Evolutionary conservation across 2,113 vertebrate genomes (phyloP).

Genomic region (Scortum barcoo): DNA sequence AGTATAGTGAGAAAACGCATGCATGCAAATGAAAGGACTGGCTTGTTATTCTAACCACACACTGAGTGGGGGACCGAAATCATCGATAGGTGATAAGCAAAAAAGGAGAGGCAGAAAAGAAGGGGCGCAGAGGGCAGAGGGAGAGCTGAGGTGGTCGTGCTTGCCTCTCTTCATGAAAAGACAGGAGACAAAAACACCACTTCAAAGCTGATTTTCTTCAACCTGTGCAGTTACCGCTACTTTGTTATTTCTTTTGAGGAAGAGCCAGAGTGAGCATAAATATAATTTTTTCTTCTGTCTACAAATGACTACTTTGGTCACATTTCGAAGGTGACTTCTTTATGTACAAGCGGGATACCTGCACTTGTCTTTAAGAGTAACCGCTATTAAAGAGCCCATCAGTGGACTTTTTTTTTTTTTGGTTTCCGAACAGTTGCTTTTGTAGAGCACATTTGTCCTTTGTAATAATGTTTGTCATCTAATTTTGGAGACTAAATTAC

Average conservation of each 20-base stretch:
- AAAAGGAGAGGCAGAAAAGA: neutral
- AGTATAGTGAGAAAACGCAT: neutral
- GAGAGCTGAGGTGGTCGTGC: conserved; percentile 5
- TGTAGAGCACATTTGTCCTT: conserved; percentile 28
- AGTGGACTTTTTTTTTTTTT: neutral
- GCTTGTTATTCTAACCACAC: conserved; percentile 33
- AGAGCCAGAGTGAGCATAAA: conserved; percentile 15
- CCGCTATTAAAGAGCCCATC: conserved; percentile 16
- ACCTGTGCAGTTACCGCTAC: conserved; percentile 37
- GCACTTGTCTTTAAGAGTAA: conserved; percentile 30
- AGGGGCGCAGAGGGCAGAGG: neutral
- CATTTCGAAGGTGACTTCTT: conserved; percentile 40
- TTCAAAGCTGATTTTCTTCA: conserved; percentile 64
- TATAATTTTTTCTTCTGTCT: conserved; percentile 54
- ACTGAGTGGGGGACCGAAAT: conserved; percentile 25
- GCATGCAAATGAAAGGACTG: conserved; percentile 8
- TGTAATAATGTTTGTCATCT: conserved; percentile 55
- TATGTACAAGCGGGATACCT: conserved; percentile 15
- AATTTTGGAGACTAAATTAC: conserved; percentile 41
- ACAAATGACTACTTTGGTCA: conserved; percentile 62
- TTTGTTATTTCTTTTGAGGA: conserved; percentile 69
- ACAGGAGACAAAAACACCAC: conserved; percentile 35
- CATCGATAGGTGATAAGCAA: conserved; percentile 27
- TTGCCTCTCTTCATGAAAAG: conserved; percentile 34
- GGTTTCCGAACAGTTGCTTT: conserved; percentile 21